Evolutionary conservation across 1,140 invertebrate species (phyloP).

Genomic region (Battus philenor): DNA sequence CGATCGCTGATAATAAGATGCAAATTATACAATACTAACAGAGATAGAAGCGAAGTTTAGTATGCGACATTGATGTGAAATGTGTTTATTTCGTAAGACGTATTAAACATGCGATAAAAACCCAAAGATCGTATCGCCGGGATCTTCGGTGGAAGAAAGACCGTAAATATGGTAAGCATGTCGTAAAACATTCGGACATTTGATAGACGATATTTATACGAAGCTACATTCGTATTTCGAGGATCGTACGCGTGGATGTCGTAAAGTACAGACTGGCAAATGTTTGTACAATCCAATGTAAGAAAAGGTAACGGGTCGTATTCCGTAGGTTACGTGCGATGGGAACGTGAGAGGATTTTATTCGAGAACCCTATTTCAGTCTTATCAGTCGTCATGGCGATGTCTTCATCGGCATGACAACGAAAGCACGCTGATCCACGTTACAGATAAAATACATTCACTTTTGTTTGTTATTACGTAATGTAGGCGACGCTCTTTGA

Average conservation of each 20-base stretch:
- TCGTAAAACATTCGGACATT: constrained; percentile 8
- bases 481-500: too few species aligned
- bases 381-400: background rate
- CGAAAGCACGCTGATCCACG: background rate
- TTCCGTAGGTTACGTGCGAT: background rate
- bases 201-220: constrained; percentile 2
- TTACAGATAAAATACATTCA: background rate
- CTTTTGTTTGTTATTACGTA: too few species aligned
- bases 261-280: constrained; percentile 4
- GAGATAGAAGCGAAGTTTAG: too few species aligned
- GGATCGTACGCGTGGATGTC: background rate
- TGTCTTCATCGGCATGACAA: background rate
- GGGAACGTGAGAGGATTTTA: background rate
- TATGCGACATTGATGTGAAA: too few species aligned
- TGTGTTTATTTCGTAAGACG: too few species aligned
- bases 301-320: constrained; percentile 4
- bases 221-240: background rate
- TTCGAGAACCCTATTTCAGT: constrained; percentile 1
- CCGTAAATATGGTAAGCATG: background rate
- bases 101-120: too few species aligned
- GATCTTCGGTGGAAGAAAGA: background rate
- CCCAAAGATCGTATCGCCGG: too few species aligned
- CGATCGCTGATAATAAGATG: too few species aligned
- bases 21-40: too few species aligned
- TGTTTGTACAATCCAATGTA: constrained; percentile 5